Evolutionary conservation across 2,888 invertebrate species (phyloP).

Genomic region (Agrochola lychnidis): DNA sequence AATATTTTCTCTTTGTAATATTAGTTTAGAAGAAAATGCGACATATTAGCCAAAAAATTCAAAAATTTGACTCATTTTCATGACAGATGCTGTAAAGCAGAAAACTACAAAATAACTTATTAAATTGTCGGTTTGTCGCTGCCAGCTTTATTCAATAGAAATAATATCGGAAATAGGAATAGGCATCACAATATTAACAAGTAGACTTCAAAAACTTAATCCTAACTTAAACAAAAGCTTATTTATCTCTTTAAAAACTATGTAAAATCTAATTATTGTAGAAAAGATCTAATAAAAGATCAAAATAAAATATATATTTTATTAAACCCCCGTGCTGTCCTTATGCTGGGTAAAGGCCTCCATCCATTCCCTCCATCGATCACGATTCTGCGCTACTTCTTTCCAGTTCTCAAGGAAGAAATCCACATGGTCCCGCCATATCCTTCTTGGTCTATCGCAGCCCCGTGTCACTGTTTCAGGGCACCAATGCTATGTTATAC

Average conservation of each 20-base stretch:
- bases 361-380: not conserved
- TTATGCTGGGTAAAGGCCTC: not conserved
- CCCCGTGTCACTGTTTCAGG: not conserved
- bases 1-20: too few relatives aligned
- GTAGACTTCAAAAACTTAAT: not conserved
- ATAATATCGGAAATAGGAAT: not conserved
- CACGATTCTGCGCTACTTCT: not conserved
- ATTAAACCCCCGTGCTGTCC: not conserved
- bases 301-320: too few relatives aligned
- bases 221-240: not conserved
- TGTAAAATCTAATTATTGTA: too few relatives aligned
- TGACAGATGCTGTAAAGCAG: not conserved
- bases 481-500: not conserved
- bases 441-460: not conserved
- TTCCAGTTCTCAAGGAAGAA: not conserved
- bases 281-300: too few relatives aligned
- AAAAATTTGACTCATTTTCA: not conserved
- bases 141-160: too few relatives aligned
- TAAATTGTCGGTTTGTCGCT: not conserved
- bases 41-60: not conserved
- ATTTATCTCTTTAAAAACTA: not conserved
- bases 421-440: not conserved
- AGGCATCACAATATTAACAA: not conserved
- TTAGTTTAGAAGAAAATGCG: too few relatives aligned
- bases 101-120: not conserved